These are phyloP conservation scores for Holcopasites calliopsidis DNA, from an alignment of 1,140 invertebrate species.

Conservation along the genomic window DNA sequence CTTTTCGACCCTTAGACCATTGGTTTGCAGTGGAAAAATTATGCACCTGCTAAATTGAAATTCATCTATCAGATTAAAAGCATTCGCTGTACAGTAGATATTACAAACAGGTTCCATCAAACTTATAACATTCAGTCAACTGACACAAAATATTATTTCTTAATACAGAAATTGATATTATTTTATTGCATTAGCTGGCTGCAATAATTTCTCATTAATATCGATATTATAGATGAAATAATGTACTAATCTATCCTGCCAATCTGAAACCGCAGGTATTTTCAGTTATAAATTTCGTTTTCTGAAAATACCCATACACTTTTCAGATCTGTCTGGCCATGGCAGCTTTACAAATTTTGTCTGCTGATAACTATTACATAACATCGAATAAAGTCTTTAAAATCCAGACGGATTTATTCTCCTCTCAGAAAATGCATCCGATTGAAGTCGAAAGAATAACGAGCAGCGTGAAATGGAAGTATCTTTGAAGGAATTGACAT, in stretches of 20 bases:
- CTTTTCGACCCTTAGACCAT: slow-evolving; percentile 87
- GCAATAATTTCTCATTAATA: not conserved
- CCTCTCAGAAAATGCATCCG: not conserved
- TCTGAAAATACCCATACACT: not conserved
- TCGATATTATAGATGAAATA: too few species aligned
- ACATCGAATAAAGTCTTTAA: slow-evolving; percentile 57
- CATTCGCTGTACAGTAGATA: not conserved
- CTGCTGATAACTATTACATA: slow-evolving; percentile 69
- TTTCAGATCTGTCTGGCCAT: slow-evolving; percentile 60
- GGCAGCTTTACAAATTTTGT: slow-evolving; percentile 70
- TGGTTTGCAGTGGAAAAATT: slow-evolving; percentile 85
- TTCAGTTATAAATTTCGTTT: slow-evolving; percentile 23
- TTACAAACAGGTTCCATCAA: not conserved
- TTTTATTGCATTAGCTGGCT: not conserved
- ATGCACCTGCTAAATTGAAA: slow-evolving; percentile 80
- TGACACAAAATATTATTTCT: not conserved
- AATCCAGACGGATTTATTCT: slow-evolving; percentile 5
- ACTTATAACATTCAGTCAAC: not conserved
- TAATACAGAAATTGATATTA: not conserved
- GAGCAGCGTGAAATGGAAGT: not conserved
- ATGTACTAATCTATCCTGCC: too few species aligned
- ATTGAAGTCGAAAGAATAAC: not conserved
- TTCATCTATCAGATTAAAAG: slow-evolving; percentile 10
- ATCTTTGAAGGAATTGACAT: slow-evolving; percentile 52
- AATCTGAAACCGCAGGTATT: too few species aligned